Conservation (phyloP, 2,797 vertebrate species). For the Glyptemys insculpta region DNA sequence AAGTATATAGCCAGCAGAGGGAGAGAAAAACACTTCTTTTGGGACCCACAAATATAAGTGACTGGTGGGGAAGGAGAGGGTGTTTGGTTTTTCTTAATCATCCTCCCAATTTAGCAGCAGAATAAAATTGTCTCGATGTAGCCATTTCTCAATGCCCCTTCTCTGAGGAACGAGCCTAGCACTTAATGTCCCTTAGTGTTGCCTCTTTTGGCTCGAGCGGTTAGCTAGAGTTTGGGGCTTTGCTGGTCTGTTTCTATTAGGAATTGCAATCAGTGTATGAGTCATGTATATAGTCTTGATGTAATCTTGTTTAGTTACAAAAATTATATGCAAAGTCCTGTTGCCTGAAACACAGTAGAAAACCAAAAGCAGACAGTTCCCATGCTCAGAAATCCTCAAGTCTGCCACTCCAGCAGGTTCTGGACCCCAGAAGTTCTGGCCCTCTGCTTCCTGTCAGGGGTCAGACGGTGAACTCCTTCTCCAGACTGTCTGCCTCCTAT, state of each 20-base stretch:
- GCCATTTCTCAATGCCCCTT: neutral
- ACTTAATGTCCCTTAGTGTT: neutral
- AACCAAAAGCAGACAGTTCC: neutral
- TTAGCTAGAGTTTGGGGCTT: fast-evolving
- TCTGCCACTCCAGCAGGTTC: neutral
- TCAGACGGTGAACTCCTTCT: neutral
- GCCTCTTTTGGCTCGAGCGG: fast-evolving
- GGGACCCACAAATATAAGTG: neutral
- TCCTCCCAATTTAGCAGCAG: neutral
- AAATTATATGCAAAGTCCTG: neutral
- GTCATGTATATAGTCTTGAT: neutral
- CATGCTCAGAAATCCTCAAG: conserved; percentile 8
- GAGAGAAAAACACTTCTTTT: neutral
- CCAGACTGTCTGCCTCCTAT: neutral
- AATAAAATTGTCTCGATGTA: neutral
- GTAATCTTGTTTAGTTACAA: neutral
- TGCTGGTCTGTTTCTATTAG: neutral
- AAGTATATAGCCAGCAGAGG: neutral
- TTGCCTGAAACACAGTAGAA: neutral
- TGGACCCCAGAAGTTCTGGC: neutral
- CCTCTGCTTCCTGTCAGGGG: neutral
- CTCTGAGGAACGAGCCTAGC: neutral
- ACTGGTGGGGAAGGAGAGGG: neutral
- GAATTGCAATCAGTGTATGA: neutral
- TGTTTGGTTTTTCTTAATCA: neutral